Base-by-base conservation (phyloP, 2,888 invertebrate species). In the Tyria jacobaeae region DNA sequence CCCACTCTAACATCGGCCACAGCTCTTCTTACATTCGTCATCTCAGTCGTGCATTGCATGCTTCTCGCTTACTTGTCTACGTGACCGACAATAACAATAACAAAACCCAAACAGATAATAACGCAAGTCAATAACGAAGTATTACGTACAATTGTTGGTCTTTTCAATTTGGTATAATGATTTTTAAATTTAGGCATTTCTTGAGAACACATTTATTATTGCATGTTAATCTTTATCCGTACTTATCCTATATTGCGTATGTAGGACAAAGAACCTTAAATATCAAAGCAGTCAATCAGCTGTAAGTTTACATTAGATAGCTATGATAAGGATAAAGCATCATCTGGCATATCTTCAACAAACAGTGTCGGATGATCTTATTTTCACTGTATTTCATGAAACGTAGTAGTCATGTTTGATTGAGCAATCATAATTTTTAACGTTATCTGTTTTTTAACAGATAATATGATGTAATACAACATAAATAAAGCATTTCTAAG, bases 51-150 rank as follows among this genome's bases (percentile, higher is more conserved):
- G 71, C 74, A 77, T 81, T 73, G 71, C 74, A 77, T 81, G 61
- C 75, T 66, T 71, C 72, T 68, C 73, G 86, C 89, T 89, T 81
- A 67, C 60, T 69, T 80, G 92, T 89, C 90, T 93, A 92, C 93
- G 93, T 92, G 93, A 92, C 92, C 82, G 85, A 89, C 90, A 91
- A 90, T 87, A 92, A 91, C 89, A 91, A 89, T 87, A 88, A 88
- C 86, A 87, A 88, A 86, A 87, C 85, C 86, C 85, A 80, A 79
- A 76, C 86, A 80, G 85, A 82, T 82, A 76, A 71, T 77, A 81
- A 72, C 67, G 76, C 73, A 75, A 73, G 72, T 65, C 65, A 75
- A 73, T 75, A 69, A 66, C 71, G 73, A 73, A 75, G 72, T 69
- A 71, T 72, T 70, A 65, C 68, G 66, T 74, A 74, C 65, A 65